Percentiles rank a stretch among this genome's conserved stretches.
phyloP scores from a whole-genome alignment of 2,113 vertebrate genomes.

The Taxidea taxus region DNA sequence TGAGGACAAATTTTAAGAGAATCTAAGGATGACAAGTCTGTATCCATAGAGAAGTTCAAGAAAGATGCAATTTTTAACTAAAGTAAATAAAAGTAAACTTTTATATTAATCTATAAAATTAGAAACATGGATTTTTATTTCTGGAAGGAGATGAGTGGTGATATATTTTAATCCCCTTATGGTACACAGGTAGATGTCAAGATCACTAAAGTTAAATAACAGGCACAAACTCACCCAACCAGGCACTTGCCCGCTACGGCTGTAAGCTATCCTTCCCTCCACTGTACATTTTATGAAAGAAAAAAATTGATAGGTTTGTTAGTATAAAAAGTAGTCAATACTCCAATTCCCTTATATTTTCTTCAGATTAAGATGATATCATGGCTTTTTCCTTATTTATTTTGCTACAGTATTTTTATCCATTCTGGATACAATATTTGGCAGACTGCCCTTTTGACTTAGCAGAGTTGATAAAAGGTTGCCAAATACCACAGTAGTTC shows the following conservation, averaged over 20 bases:
- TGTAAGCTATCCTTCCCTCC: background rate
- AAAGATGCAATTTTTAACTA: background rate
- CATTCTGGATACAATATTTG: slow-evolving; percentile 71
- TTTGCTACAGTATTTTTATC: slow-evolving; percentile 60
- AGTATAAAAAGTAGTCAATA: background rate
- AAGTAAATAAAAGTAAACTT: background rate
- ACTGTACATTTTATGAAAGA: background rate
- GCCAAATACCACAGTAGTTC: slow-evolving; percentile 76
- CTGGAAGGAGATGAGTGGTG: background rate
- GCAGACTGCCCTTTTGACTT: slow-evolving; percentile 77
- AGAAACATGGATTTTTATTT: background rate
- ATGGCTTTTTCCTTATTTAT: slow-evolving; percentile 46
- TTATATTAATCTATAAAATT: background rate
- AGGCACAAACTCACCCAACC: background rate
- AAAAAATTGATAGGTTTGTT: background rate
- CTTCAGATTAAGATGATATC: slow-evolving; percentile 39
- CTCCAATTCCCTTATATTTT: background rate
- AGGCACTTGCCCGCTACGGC: background rate
- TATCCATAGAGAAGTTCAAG: background rate
- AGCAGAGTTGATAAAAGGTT: slow-evolving; percentile 76
- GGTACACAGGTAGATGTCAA: background rate
- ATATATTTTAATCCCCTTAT: background rate
- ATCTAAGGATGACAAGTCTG: background rate
- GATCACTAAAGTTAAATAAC: background rate
- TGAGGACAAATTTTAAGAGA: background rate